phyloP scores from a whole-genome alignment of 2,888 invertebrate genomes.

The Mayetiola destructor region DNA sequence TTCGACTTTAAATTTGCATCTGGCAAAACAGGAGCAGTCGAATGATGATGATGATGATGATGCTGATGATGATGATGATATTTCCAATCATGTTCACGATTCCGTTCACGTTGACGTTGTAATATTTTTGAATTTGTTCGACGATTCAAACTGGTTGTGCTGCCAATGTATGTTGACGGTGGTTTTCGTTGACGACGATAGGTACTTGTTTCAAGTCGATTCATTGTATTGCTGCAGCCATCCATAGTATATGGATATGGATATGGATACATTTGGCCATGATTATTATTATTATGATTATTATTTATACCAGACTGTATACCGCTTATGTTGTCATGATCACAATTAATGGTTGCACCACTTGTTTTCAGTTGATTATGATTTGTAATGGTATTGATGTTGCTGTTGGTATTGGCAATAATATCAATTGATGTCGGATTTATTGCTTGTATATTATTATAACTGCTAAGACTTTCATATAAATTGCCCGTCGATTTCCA shows the following conservation, averaged over 20 bases:
- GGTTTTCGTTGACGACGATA: background rate
- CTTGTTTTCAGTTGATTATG: too few relatives aligned
- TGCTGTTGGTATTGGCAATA: background rate
- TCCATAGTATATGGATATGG: background rate
- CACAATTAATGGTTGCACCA: too few relatives aligned
- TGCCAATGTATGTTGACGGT: background rate
- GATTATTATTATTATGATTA: background rate
- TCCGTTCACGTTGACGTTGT: background rate
- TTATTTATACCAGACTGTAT: background rate
- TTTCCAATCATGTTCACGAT: conserved; percentile 4
- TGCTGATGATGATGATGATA: background rate
- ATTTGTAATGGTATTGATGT: background rate
- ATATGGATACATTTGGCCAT: background rate
- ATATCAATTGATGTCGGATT: too few relatives aligned
- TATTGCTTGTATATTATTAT: too few relatives aligned
- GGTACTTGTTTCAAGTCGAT: conserved; percentile 1
- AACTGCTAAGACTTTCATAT: conserved; percentile 10
- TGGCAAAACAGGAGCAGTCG: background rate
- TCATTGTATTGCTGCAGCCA: background rate
- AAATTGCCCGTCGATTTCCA: conserved; percentile 14
- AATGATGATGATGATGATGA: background rate
- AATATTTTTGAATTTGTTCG: conserved; percentile 4
- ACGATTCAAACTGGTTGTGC: conserved; percentile 3
- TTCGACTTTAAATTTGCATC: background rate
- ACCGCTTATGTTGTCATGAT: background rate